Conservation (phyloP, 2,888 invertebrate genomes). For the Hirudinaria manillensis region DNA sequence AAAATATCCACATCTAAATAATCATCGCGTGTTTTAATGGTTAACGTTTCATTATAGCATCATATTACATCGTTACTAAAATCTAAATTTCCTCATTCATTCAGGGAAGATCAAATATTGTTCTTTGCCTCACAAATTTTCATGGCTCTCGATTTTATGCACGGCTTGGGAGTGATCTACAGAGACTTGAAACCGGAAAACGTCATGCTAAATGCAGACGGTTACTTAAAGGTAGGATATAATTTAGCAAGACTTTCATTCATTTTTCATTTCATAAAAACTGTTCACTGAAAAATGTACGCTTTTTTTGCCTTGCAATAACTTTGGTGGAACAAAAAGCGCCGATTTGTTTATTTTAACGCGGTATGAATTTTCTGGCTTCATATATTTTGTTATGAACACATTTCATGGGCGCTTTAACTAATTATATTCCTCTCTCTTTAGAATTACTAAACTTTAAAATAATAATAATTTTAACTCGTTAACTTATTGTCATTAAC, state of each 20-base stretch:
- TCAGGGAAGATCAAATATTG: constrained; percentile 10
- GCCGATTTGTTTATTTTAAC: neutral
- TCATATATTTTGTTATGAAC: neutral
- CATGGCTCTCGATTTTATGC: constrained; percentile 11
- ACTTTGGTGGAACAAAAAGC: neutral
- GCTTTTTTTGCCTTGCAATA: too few species aligned
- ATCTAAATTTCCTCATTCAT: neutral
- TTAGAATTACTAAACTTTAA: neutral
- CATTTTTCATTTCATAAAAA: too few species aligned
- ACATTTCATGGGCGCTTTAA: neutral
- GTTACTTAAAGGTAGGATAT: neutral
- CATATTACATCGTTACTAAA: neutral
- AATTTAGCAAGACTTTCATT: too few species aligned
- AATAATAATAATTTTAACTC: neutral
- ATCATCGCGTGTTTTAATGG: too few species aligned
- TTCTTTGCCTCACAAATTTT: constrained; percentile 14
- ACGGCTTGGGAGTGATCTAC: constrained; percentile 9
- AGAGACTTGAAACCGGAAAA: constrained; percentile 17
- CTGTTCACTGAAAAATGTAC: too few species aligned
- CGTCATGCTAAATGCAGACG: neutral
- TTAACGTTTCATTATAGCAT: neutral
- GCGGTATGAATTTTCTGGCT: neutral
- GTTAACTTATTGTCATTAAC: neutral
- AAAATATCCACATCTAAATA: too few species aligned
- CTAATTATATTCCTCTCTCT: neutral